A percentile compares a stretch with the other conserved stretches of the same genome.
Conservation (phyloP, 2,113 vertebrate species). For the Ochotona curzoniae region DNA sequence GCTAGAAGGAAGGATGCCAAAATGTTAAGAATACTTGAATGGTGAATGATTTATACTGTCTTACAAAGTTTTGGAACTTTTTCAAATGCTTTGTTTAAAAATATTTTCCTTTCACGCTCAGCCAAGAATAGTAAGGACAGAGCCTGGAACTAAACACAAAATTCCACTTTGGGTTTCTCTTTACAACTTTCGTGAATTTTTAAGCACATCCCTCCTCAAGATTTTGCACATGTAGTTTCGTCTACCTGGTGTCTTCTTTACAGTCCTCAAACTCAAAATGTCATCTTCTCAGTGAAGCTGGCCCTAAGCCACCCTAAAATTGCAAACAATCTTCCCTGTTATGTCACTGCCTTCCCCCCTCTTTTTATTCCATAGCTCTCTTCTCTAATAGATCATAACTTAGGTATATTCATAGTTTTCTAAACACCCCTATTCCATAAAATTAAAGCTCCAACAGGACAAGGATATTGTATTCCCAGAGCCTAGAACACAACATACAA, state of each 20-base stretch:
- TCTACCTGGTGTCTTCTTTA: conserved; percentile 2
- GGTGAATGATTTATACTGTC: conserved; percentile 44
- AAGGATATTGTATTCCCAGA: background rate
- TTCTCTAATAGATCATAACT: conserved; percentile 16
- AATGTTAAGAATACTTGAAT: conserved; percentile 58
- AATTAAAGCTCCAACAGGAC: background rate
- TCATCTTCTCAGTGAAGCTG: conserved; percentile 30
- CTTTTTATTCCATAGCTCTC: conserved; percentile 19
- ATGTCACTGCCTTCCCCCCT: background rate
- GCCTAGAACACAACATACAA: background rate
- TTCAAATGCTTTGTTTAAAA: conserved; percentile 40
- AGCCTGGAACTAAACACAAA: background rate
- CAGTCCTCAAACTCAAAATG: conserved; percentile 1
- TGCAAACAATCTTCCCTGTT: background rate
- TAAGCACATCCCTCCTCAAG: background rate
- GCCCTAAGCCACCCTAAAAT: background rate
- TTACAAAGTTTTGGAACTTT: conserved; percentile 8
- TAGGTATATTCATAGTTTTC: background rate
- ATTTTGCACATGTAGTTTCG: background rate
- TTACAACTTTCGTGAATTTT: conserved; percentile 44
- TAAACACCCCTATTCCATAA: background rate
- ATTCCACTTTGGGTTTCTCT: conserved; percentile 13
- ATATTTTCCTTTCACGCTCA: conserved; percentile 54
- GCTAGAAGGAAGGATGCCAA: conserved; percentile 50
- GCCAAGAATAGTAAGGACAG: conserved; percentile 27